Evolutionary conservation across 2,888 invertebrate species (phyloP).

Genomic region (Zaprionus obscuricornis): DNA sequence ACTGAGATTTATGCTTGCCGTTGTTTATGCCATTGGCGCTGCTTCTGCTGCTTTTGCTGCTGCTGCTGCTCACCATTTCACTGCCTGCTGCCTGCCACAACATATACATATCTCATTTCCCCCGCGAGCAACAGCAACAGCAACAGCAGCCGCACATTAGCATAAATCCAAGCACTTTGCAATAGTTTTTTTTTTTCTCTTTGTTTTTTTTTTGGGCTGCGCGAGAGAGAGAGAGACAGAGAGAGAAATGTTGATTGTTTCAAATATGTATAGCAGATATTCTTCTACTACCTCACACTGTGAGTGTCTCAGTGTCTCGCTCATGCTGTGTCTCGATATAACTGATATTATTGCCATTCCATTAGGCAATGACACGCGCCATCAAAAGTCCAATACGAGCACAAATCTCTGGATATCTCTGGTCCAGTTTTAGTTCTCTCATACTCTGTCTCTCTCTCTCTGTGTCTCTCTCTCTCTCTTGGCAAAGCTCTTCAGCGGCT

Average conservation of each 20-base stretch:
- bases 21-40: constrained; percentile 43
- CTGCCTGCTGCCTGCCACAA: too few species aligned
- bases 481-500: too few species aligned
- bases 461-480: too few species aligned
- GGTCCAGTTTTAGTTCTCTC: constrained; percentile 6
- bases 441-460: background rate
- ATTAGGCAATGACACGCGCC: constrained; percentile 47
- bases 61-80: too few species aligned
- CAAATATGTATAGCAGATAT: too few species aligned
- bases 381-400: background rate
- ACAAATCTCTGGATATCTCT: constrained; percentile 1
- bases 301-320: too few species aligned
- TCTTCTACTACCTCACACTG: too few species aligned
- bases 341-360: constrained; percentile 44
- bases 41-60: background rate
- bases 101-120: background rate
- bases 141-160: constrained; percentile 36
- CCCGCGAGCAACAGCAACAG: background rate
- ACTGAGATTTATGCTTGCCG: constrained; percentile 64
- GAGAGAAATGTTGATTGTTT: too few species aligned
- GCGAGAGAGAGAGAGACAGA: background rate
- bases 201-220: too few species aligned
- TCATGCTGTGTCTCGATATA: constrained; percentile 1
- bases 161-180: constrained; percentile 41
- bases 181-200: constrained; percentile 17